Evolutionary conservation across 2,888 invertebrate species (phyloP).

Genomic region (Creontiades dilutus): DNA sequence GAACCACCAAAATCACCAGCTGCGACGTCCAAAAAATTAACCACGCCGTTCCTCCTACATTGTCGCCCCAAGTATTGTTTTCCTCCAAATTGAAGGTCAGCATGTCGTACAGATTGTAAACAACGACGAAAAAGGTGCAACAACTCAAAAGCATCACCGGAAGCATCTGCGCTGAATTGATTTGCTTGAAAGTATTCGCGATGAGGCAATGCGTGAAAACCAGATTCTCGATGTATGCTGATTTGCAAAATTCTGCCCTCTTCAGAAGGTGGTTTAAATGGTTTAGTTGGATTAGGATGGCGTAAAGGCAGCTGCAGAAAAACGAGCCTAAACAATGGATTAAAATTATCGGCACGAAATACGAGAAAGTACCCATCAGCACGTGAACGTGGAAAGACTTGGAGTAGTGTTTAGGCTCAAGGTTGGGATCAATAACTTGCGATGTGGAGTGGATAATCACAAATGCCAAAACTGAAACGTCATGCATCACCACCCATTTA

Average conservation of each 20-base stretch:
- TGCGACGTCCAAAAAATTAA: conserved; percentile 31
- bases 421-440: neutral
- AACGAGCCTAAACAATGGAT: conserved; percentile 18
- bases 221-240: neutral
- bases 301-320: conserved; percentile 5
- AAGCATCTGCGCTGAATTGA: conserved; percentile 25
- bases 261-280: conserved; percentile 6
- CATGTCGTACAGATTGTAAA: conserved; percentile 63
- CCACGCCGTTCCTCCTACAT: conserved; percentile 14
- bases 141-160: neutral
- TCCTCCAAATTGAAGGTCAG: conserved; percentile 49
- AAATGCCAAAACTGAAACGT: neutral
- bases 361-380: neutral
- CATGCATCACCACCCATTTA: neutral
- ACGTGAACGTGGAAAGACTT: neutral
- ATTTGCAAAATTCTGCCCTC: neutral
- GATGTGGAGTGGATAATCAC: neutral
- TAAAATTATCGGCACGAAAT: neutral
- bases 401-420: neutral
- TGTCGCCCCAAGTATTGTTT: conserved; percentile 38
- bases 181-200: neutral
- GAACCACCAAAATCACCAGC: conserved; percentile 35
- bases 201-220: conserved; percentile 49
- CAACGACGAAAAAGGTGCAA: conserved; percentile 50
- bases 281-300: neutral